Evolutionary conservation across 2,888 invertebrate genomes (phyloP).

Genomic region (Drosophila cognata): DNA sequence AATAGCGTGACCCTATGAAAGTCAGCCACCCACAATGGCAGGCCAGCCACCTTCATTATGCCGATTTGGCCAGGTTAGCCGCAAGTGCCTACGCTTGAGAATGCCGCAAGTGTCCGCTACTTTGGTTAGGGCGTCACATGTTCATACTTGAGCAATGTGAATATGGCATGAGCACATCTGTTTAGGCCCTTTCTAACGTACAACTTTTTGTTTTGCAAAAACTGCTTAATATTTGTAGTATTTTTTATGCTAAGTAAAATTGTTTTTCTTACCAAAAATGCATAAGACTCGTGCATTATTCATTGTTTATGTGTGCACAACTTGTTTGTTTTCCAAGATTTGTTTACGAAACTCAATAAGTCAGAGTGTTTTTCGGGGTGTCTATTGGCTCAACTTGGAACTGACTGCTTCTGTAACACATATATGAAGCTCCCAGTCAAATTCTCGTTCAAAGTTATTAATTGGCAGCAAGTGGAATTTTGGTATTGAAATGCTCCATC

Average conservation of each 20-base stretch:
- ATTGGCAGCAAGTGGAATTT: not conserved
- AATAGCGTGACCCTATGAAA: not conserved
- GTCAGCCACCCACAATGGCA: not conserved
- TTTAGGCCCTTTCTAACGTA: not conserved
- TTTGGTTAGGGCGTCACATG: not conserved
- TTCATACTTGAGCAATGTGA: not conserved
- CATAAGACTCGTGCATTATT: not conserved
- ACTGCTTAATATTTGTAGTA: not conserved
- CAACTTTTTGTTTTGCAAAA: conserved; percentile 3
- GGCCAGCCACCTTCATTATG: not conserved
- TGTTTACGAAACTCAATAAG: conserved; percentile 2
- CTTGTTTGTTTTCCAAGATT: not conserved
- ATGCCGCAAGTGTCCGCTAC: not conserved
- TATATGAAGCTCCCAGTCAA: not conserved
- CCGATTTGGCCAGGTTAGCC: not conserved
- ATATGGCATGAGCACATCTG: not conserved
- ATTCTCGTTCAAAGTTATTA: not conserved
- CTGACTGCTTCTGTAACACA: not conserved
- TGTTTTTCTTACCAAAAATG: conserved; percentile 4
- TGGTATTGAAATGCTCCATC: not conserved
- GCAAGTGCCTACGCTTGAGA: not conserved
- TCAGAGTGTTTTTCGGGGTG: not conserved
- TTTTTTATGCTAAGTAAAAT: not conserved
- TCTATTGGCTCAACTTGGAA: not conserved
- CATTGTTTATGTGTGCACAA: not conserved